phyloP scores from a whole-genome alignment of 2,888 invertebrate species.

The Adelognathus sp. region DNA sequence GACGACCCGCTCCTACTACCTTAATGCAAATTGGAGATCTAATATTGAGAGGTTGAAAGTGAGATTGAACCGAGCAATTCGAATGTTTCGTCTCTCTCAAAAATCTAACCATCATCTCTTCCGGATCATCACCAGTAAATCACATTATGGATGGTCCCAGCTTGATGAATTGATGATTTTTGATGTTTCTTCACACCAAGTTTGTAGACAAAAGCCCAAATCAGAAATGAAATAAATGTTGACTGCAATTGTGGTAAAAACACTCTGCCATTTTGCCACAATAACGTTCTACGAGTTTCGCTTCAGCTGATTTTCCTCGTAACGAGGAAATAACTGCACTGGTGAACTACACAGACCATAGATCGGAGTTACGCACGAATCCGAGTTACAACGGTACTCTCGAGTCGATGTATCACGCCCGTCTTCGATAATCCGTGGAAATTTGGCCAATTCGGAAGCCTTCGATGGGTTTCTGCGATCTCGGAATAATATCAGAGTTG shows the following conservation, averaged over 20 bases:
- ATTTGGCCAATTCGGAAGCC: neutral
- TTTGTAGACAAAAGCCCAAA: neutral
- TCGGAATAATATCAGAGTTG: neutral
- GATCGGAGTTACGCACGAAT: constrained; percentile 25
- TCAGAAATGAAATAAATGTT: neutral
- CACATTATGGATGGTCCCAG: too few species aligned
- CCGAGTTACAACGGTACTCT: constrained; percentile 21
- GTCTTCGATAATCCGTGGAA: constrained; percentile 33
- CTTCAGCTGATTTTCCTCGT: neutral
- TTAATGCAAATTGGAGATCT: too few species aligned
- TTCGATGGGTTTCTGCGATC: neutral
- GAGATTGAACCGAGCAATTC: too few species aligned
- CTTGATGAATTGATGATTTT: neutral
- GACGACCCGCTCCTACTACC: too few species aligned
- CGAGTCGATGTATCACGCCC: constrained; percentile 30
- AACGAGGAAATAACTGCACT: neutral
- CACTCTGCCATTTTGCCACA: neutral
- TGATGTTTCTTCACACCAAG: neutral
- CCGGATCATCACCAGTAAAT: too few species aligned
- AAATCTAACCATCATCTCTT: too few species aligned
- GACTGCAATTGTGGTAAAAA: neutral
- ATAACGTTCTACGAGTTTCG: neutral
- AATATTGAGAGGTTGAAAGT: too few species aligned
- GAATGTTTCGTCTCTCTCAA: too few species aligned
- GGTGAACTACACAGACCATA: neutral